Evolutionary conservation across 2,888 invertebrate species (phyloP).

Genomic region (Branchipolynoe longqiensis): DNA sequence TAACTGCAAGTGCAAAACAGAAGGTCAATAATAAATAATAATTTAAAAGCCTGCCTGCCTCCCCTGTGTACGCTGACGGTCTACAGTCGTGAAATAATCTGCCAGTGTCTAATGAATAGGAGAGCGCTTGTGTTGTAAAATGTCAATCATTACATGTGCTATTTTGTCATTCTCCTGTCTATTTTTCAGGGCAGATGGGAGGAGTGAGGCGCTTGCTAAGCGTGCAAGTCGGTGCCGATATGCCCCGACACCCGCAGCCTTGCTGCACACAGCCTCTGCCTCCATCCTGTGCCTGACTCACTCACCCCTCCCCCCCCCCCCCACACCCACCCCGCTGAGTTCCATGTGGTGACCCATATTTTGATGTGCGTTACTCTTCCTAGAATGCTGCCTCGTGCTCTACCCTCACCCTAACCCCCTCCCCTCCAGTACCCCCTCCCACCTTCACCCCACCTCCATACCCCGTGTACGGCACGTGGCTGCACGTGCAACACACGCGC

Average conservation of each 20-base stretch:
- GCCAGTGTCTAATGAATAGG: background rate
- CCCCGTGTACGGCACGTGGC: too few relatives aligned
- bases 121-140: background rate
- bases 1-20: constrained; percentile 3
- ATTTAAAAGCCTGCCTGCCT: background rate
- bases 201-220: too few relatives aligned
- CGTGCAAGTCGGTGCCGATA: background rate
- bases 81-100: too few relatives aligned
- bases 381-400: background rate
- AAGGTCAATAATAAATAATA: background rate
- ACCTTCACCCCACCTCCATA: too few relatives aligned
- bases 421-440: too few relatives aligned
- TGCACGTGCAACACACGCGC: too few relatives aligned
- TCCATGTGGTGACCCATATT: constrained; percentile 22
- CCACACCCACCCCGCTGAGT: background rate
- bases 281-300: background rate
- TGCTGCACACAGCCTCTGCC: background rate
- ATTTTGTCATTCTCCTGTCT: too few relatives aligned
- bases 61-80: too few relatives aligned
- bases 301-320: background rate
- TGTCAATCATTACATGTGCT: too few relatives aligned
- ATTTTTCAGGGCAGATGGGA: too few relatives aligned
- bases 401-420: background rate
- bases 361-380: background rate
- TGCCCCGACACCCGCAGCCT: background rate